Conservation (phyloP, 1,140 invertebrate genomes). For the Cyphomyrmex costatus region DNA sequence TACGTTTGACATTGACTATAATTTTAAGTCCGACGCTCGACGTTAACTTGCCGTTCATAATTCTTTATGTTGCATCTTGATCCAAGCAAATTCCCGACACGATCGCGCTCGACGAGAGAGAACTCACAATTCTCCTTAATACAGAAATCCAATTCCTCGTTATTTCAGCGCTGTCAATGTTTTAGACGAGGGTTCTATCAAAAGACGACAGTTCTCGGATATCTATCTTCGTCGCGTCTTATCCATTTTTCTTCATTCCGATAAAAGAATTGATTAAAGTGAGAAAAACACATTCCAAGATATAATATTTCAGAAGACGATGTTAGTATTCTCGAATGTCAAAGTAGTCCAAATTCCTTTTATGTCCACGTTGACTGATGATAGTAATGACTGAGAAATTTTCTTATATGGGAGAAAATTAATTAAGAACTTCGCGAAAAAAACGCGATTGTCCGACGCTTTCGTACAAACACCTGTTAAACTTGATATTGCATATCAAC, state of each 20-base stretch:
- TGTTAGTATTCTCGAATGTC: neutral
- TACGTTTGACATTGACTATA: neutral
- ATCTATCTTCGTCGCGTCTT: slow-evolving; percentile 33
- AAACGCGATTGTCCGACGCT: slow-evolving; percentile 18
- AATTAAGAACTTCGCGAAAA: slow-evolving; percentile 30
- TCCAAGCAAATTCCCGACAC: neutral
- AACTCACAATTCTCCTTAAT: neutral
- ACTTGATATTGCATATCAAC: slow-evolving; percentile 14
- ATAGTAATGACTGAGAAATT: neutral
- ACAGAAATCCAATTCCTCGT: slow-evolving; percentile 29
- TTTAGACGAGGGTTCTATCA: slow-evolving; percentile 10
- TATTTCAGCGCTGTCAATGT: slow-evolving; percentile 31
- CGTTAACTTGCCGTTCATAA: neutral
- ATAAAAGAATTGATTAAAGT: slow-evolving; percentile 27
- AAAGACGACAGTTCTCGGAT: slow-evolving; percentile 2
- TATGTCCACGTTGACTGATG: slow-evolving; percentile 29
- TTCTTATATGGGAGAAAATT: slow-evolving; percentile 15
- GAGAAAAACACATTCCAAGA: neutral
- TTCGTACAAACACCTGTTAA: slow-evolving; percentile 8
- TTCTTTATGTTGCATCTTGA: neutral
- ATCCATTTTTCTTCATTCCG: neutral
- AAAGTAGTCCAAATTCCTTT: slow-evolving; percentile 17
- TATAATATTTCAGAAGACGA: neutral
- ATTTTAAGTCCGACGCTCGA: neutral
- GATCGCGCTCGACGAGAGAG: neutral